Base-by-base conservation (phyloP, 1,140 invertebrate species). In the Zaprionus vittiger region DNA sequence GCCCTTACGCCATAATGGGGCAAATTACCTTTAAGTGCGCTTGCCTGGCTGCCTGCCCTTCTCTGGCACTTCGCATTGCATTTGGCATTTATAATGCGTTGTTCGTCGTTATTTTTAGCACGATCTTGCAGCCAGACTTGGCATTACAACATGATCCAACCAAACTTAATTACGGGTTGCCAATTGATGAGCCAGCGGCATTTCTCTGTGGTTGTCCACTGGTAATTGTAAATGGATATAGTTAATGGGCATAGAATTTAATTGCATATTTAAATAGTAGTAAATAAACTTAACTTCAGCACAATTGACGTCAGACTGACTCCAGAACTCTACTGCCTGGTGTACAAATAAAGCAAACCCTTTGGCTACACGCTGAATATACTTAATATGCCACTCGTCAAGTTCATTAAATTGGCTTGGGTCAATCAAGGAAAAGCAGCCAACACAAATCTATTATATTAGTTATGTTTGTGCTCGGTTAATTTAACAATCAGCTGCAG, bases 21-120 rank as follows among this genome's bases (percentile, higher is more conserved):
- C 80, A 89, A 89, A 89, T 89, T 89, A 83, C 78, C 81, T 87
- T 84, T 89, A 89, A 89, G 84, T 89, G 84, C 70, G 44, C 56
- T 24, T 49, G 37, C 41, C n/a, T 49, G 83, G 83, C 65, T 59
- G 61, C 34, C 38, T 68, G 71, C 77, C 73, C 66, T 54, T 65
- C 73, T 55, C 67, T 49, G 57, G 47, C 31, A 34, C 68, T 17
- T 65, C 12, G 41, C 41, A 11, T 26, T 72, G 63, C 57, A 63
- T 24, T 47, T 81, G 73, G 73, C 52, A 77, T 77, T 69, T 73
- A 74, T 65, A 84, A 77, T 89, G 81, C 84, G 71, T 47, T 44
- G 41, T 81, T 81, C 74, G 78, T 79, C 69, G 86, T 89, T 89
- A 89, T 89, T 89, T 89, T 84, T 89, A 89, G 84, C 84, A 89